phyloP scores from a whole-genome alignment of 1,140 invertebrate genomes.

The Mamestra configurata region DNA sequence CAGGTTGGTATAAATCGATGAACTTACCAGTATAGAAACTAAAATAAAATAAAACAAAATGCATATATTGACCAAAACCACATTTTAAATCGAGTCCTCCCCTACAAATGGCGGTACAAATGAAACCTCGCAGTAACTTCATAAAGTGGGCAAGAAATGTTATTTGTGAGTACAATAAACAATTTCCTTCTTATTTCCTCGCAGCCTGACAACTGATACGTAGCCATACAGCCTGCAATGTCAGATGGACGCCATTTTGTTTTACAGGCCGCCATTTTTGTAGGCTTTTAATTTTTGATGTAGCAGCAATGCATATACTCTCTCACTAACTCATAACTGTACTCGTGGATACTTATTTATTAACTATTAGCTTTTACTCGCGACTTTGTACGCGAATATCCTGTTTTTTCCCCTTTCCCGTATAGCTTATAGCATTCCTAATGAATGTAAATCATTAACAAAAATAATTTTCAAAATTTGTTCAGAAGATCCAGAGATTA shows the following conservation, averaged over 20 bases:
- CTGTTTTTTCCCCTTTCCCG: too few relatives aligned
- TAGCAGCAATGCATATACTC: too few relatives aligned
- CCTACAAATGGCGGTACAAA: neutral
- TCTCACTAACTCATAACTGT: too few relatives aligned
- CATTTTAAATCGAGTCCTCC: constrained; percentile 12
- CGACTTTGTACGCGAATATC: too few relatives aligned
- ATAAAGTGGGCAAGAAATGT: constrained; percentile 45
- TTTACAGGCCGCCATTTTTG: constrained; percentile 1
- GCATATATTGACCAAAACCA: neutral
- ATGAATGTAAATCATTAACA: too few relatives aligned
- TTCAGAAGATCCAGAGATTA: too few relatives aligned
- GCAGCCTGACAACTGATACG: constrained; percentile 30
- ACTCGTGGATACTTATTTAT: neutral
- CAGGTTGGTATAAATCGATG: too few relatives aligned
- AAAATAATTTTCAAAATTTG: too few relatives aligned
- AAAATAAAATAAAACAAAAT: too few relatives aligned
- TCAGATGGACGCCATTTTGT: neutral
- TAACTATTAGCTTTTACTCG: neutral
- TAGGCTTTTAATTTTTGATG: neutral
- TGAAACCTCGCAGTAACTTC: constrained; percentile 36
- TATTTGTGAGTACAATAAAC: constrained; percentile 48
- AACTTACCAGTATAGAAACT: too few relatives aligned
- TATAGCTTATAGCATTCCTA: too few relatives aligned
- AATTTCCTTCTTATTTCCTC: constrained; percentile 51
- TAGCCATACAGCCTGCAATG: neutral